These are phyloP conservation scores for Myotis brandtii DNA, from an alignment of 2,113 vertebrate genomes.

Conservation along the genomic window DNA sequence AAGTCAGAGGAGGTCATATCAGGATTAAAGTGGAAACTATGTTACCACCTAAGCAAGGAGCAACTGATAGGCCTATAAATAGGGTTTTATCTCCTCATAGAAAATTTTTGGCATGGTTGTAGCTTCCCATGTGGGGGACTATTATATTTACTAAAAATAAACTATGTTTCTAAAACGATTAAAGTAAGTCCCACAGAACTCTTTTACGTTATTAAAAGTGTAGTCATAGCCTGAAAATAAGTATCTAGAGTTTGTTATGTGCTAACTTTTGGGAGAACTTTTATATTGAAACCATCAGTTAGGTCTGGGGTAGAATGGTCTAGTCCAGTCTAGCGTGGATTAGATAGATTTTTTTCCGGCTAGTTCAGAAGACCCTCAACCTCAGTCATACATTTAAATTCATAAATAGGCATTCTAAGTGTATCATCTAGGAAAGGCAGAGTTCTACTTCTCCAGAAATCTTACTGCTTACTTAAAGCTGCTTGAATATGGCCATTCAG, in stretches of 20 bases:
- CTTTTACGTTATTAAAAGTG: slow-evolving; percentile 64
- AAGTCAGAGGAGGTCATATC: slow-evolving; percentile 76
- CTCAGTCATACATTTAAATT: not conserved
- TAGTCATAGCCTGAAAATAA: slow-evolving; percentile 54
- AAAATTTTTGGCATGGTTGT: slow-evolving; percentile 71
- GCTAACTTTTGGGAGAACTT: not conserved
- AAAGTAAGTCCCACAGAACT: slow-evolving; percentile 58
- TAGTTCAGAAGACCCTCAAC: not conserved
- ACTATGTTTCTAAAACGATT: slow-evolving; percentile 62
- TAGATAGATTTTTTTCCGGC: not conserved
- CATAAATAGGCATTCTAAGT: not conserved
- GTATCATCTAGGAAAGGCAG: not conserved
- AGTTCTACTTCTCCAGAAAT: not conserved
- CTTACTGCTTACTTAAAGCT: not conserved
- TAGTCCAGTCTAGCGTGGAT: not conserved
- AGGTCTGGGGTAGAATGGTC: not conserved
- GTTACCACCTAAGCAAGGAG: slow-evolving; percentile 73
- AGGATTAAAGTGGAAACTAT: slow-evolving; percentile 80
- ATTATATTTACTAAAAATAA: slow-evolving; percentile 80
- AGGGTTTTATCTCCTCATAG: slow-evolving; percentile 76
- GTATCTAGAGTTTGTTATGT: not conserved
- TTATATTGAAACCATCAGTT: not conserved
- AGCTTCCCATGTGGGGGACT: slow-evolving; percentile 75
- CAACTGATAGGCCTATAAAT: slow-evolving; percentile 82
- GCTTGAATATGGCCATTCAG: not conserved